Evolutionary conservation across 35 echinoderm and acorn worm genomes (phyloP), one percentile per base, ranked within the genome.

Genomic region (Lytechinus variegatus): DNA sequence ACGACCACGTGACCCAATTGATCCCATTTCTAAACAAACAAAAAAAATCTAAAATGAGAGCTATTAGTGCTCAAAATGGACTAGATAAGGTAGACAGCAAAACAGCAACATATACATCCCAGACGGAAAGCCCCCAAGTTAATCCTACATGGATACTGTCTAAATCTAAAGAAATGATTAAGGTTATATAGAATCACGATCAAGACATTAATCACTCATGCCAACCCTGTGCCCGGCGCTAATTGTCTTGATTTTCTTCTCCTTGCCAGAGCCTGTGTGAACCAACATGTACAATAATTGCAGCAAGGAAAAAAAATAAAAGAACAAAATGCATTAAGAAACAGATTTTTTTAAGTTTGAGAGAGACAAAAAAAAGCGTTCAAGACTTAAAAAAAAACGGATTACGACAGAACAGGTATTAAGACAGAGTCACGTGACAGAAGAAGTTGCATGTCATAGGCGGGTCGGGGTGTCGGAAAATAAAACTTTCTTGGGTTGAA

Each of bases 141-240:
- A 90, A 90, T 52, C 29, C 88, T 90, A 44, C 52, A 90, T 33
- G 52, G 88, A 90, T 54, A 90, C 16, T 90, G 10, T 52, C 88
- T 90, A 90, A 13, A 90, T 52, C 88, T 90, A 90, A 44, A 44
- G 33, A 44, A 44, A 44, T 44, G 10, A 90, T 52, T 52, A 90
- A 90, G 88, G 14, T 90, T 44, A 90, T 90, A 90, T 90, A 90
- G 10, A 44, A 54, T 66, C 21, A 52, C 52, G 79, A 27, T 55
- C 86, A 89, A 96, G 56, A 91, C 94, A 94, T 79, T 27, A 95
- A 87, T 33, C 92, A 86, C 87, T 91, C 98, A 99, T 99, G 98
- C 98, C 89, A 97, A 99, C 98, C 98, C 96, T 97, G 97, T 99
- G 98, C 93, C 95, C 96, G 94, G 95, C 98, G 95, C 98, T 99